phyloP scores from a whole-genome alignment of 2,797 vertebrate species.

The Brachyrhaphis roseni region DNA sequence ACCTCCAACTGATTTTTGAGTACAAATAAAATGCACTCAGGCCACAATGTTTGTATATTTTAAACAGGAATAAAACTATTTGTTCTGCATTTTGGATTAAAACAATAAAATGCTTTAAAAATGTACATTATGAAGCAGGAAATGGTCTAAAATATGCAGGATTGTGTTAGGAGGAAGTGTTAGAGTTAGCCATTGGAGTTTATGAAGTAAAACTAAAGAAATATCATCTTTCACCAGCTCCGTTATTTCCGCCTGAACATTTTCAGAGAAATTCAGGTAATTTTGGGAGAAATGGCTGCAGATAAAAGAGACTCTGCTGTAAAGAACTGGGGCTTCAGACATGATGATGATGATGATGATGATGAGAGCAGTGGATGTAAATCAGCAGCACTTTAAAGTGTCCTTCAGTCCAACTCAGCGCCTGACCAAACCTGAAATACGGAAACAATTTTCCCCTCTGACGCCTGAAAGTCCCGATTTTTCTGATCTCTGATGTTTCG shows the following conservation, averaged over 20 bases:
- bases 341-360: not conserved
- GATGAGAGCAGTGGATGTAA: not conserved
- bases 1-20: too few relatives aligned
- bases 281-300: not conserved
- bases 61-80: too few relatives aligned
- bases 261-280: not conserved
- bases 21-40: too few relatives aligned
- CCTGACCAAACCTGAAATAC: conserved; percentile 1
- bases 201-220: not conserved
- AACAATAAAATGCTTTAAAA: too few relatives aligned
- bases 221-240: not conserved
- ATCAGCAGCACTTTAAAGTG: not conserved
- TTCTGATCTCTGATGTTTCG: not conserved
- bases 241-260: not conserved
- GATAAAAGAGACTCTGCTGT: not conserved
- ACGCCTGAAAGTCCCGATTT: not conserved
- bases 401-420: not conserved
- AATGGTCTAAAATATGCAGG: not conserved
- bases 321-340: not conserved
- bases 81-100: too few relatives aligned
- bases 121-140: too few relatives aligned
- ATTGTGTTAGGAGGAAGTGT: not conserved
- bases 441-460: not conserved
- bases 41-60: too few relatives aligned
- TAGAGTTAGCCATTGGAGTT: not conserved